phyloP scores from a whole-genome alignment of 1,140 invertebrate species.

The Watersipora subatra region DNA sequence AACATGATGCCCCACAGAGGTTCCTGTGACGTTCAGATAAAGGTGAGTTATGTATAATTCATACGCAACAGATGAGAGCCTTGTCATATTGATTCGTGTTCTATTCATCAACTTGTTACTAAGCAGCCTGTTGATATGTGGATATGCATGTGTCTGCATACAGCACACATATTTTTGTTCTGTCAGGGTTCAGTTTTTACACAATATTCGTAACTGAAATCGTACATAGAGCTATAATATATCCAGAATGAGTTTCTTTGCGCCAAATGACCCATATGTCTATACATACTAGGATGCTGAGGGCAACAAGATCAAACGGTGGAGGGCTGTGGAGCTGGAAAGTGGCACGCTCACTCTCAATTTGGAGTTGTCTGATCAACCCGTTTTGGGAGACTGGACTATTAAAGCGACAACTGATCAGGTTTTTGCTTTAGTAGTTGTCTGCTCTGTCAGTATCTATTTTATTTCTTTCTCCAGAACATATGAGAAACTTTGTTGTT shows the following conservation, averaged over 20 bases:
- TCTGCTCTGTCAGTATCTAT: background rate
- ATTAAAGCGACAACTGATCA: constrained; percentile 42
- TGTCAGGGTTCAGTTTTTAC: too few species aligned
- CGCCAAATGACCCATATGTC: too few species aligned
- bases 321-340: constrained; percentile 43
- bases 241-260: too few species aligned
- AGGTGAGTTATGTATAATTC: too few species aligned
- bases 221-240: too few species aligned
- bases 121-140: too few species aligned
- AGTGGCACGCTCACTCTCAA: constrained; percentile 47
- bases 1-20: background rate
- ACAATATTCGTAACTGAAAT: too few species aligned
- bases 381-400: constrained; percentile 47
- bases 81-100: too few species aligned
- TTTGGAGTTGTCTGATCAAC: constrained; percentile 45
- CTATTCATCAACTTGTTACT: too few species aligned
- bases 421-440: constrained; percentile 1
- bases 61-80: too few species aligned
- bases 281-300: constrained; percentile 49
- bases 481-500: background rate
- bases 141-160: too few species aligned
- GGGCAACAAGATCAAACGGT: constrained; percentile 46
- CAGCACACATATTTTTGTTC: too few species aligned
- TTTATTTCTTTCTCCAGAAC: background rate
- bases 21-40: background rate